Conservation (phyloP, 1,140 invertebrate genomes). For the Meteorus sp. region DNA sequence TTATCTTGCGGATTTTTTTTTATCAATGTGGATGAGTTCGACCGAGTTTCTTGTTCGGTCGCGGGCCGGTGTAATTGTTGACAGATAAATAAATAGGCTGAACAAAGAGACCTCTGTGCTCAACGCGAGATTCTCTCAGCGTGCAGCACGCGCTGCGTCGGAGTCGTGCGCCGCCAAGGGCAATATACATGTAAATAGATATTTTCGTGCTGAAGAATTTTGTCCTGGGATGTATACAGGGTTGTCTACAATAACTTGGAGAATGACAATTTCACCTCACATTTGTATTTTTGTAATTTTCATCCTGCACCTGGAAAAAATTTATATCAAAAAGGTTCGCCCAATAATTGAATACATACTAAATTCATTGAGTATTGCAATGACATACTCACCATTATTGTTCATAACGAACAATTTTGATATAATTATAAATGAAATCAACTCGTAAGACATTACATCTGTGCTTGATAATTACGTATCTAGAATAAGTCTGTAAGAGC, state of each 20-base stretch:
- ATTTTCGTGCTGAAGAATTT: slow-evolving; percentile 40
- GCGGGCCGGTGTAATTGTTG: slow-evolving; percentile 51
- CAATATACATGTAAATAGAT: slow-evolving; percentile 36
- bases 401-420: not conserved
- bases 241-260: too few relatives aligned
- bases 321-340: not conserved
- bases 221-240: slow-evolving; percentile 3
- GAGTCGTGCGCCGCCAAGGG: slow-evolving; percentile 44
- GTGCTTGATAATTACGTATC: slow-evolving; percentile 48
- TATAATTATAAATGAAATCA: not conserved
- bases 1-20: slow-evolving; percentile 23
- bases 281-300: not conserved
- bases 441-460: too few relatives aligned
- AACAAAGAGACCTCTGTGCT: slow-evolving; percentile 50
- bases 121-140: slow-evolving; percentile 13
- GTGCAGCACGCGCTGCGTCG: slow-evolving; percentile 42
- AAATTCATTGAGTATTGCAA: too few relatives aligned
- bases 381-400: not conserved
- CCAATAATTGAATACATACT: too few relatives aligned
- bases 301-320: not conserved
- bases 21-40: slow-evolving; percentile 25
- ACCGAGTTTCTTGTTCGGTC: slow-evolving; percentile 39
- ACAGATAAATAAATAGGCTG: slow-evolving; percentile 55
- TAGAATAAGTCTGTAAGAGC: slow-evolving; percentile 43
- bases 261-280: not conserved